These are phyloP conservation scores for Albula goreensis DNA, from an alignment of 2,113 vertebrate genomes.

Conservation along the genomic window DNA sequence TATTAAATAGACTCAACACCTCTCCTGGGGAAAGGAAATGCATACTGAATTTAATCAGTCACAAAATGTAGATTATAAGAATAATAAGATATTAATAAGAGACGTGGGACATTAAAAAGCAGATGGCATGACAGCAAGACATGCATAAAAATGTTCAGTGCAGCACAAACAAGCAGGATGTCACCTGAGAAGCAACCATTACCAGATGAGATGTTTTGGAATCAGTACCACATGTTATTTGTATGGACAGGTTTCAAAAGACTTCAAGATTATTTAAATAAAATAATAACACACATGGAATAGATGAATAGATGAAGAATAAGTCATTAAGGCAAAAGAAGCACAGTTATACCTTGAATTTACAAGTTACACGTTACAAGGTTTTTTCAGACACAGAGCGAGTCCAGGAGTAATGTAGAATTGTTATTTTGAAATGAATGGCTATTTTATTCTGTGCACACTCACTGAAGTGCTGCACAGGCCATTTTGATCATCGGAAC, in stretches of 20 bases:
- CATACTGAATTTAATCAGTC: background rate
- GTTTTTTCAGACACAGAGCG: no score
- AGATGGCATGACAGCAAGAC: no score
- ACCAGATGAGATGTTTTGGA: background rate
- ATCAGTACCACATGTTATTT: background rate
- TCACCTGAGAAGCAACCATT: background rate
- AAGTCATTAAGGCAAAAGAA: no score
- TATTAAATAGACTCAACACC: background rate
- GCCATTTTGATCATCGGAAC: no score
- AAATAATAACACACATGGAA: background rate
- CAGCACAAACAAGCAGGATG: background rate
- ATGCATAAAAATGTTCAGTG: no score
- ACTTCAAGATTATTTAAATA: background rate
- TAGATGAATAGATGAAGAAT: no score
- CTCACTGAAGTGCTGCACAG: no score
- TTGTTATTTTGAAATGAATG: no score
- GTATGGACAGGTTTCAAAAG: background rate
- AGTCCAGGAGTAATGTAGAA: no score
- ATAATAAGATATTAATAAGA: background rate
- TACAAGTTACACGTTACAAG: no score
- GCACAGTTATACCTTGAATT: no score
- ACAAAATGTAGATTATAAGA: background rate
- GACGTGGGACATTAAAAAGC: background rate
- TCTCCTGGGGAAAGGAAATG: background rate
- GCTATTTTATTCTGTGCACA: no score